phyloP scores from a whole-genome alignment of 1,140 invertebrate genomes.

The Dinoponera quadriceps region DNA sequence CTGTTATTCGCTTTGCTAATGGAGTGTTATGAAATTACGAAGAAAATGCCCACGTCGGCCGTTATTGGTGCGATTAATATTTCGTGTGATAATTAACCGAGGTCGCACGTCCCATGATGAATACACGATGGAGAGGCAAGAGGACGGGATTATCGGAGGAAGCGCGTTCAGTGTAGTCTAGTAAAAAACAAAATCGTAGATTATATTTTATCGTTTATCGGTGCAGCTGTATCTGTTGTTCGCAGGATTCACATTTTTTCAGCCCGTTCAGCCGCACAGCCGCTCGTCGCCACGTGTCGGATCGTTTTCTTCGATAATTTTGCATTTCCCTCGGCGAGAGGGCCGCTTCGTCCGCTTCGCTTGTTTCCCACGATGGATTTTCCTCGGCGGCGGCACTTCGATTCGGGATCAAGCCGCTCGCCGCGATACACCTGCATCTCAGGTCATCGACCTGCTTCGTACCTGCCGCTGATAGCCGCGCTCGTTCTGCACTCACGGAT shows the following conservation, averaged over 20 bases:
- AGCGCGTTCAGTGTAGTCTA: no score
- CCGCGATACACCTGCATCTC: constrained; percentile 29
- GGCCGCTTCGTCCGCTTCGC: no score
- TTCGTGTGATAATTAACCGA: background rate
- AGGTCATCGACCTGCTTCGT: constrained; percentile 61
- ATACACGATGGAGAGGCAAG: background rate
- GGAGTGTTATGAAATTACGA: constrained; percentile 26
- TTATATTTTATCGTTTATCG: no score
- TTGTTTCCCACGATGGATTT: constrained; percentile 19
- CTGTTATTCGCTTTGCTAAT: background rate
- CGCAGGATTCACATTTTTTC: no score
- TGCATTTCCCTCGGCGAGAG: no score
- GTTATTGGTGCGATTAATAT: constrained; percentile 13
- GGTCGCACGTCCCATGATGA: background rate
- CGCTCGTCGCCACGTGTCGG: no score
- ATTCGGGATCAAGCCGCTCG: background rate
- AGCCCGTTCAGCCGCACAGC: no score
- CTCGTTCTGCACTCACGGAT: constrained; percentile 38
- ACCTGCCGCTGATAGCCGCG: constrained; percentile 59
- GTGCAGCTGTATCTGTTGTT: no score
- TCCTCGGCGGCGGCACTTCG: background rate
- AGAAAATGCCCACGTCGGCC: background rate
- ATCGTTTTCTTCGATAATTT: no score
- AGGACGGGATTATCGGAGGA: background rate
- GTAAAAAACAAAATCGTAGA: no score